Base-by-base conservation (phyloP, 2,797 vertebrate genomes). In the Lacerta agilis region DNA sequence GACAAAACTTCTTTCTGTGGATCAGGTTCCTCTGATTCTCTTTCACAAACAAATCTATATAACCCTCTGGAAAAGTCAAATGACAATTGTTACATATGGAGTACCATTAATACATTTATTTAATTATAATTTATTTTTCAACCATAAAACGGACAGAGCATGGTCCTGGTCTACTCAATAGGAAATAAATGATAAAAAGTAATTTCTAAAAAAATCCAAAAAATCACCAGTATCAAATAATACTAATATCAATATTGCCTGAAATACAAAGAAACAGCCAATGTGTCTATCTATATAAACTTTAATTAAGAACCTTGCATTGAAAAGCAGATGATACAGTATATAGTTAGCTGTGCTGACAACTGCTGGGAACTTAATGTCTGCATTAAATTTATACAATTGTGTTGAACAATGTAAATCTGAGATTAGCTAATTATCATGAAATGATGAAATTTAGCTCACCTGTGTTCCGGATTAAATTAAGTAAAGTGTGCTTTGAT, bases 51-150 rank as follows among this genome's bases (percentile, higher is more conserved):
- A 89, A 85, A 29, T 36, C 18, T 71, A 83, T 10, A 78, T 79
- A 17, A 91, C 64, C 17, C 77, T 10, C 84, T 85, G 77, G 10
- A 92, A 83, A 27, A 89, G 33, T 95, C 93, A 97, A 96, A 96
- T 95, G 94, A 96, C 96, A 95, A 87, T 90, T 95, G 29, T 93
- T 95, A 89, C 92, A 95, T 93, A 90, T 95, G 92, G 95, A 96
- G 93, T 96, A 97, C 97, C 96, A 97, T 96, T 97, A 97, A 97
- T 96, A 97, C 96, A 96, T 97, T 97, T 97, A 97, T 97, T 97
- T 96, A 96, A 97, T 96, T 96, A 95, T 96, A 96, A 95, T 96
- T 96, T 96, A 96, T 96, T 96, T 95, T 96, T 97, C 96, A 97
- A 97, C 95, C 96, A 96, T 97, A 97, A 97, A 97, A 97, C 96